These are phyloP conservation scores for Neoascia interrupta DNA, from an alignment of 2,888 invertebrate species.

Conservation along the genomic window DNA sequence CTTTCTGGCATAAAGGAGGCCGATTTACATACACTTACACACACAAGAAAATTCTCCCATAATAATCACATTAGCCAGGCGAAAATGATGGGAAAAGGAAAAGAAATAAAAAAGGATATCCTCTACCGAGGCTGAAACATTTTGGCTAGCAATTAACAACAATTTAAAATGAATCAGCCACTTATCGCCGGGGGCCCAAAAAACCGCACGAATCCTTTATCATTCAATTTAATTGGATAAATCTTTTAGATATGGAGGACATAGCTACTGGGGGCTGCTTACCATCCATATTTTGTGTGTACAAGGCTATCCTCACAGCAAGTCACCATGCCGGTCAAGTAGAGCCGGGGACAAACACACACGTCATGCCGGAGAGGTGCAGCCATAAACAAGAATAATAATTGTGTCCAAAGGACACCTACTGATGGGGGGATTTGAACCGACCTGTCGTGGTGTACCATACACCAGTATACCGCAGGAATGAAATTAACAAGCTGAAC, in stretches of 20 bases:
- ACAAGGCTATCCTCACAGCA: no score
- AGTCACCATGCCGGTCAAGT: background rate
- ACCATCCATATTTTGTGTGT: background rate
- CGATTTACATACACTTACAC: constrained; percentile 10
- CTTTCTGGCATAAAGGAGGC: constrained; percentile 16
- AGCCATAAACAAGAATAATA: constrained; percentile 33
- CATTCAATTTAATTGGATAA: constrained; percentile 27
- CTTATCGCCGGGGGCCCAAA: constrained; percentile 1
- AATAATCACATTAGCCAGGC: constrained; percentile 6
- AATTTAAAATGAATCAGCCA: constrained; percentile 48
- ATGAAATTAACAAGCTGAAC: constrained; percentile 39
- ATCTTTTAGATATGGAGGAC: no score
- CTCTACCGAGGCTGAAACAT: background rate
- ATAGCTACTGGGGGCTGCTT: constrained; percentile 7
- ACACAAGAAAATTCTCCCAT: background rate
- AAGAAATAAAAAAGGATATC: constrained; percentile 13
- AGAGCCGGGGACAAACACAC: background rate
- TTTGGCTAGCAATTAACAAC: constrained; percentile 28
- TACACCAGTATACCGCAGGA: background rate
- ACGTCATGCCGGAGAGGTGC: constrained; percentile 25
- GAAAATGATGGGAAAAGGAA: constrained; percentile 1
- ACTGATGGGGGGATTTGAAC: background rate
- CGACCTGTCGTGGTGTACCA: constrained; percentile 5
- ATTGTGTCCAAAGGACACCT: constrained; percentile 20
- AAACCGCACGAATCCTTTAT: constrained; percentile 10